Base-by-base conservation (phyloP, 2,113 vertebrate genomes). In the Phrynosoma platyrhinos region DNA sequence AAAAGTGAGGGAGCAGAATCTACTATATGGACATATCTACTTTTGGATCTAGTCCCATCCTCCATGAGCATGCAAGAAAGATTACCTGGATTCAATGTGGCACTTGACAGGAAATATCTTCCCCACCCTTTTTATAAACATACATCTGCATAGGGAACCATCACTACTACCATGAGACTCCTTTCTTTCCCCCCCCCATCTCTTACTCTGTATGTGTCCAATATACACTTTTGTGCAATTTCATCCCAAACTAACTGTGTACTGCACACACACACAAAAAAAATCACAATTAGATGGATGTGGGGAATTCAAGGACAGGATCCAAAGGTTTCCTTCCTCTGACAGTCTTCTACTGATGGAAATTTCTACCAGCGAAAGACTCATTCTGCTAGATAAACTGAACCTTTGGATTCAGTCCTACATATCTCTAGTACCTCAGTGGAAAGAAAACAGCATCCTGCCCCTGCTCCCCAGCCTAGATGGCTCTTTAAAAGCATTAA, bases 371-470 rank as follows among this genome's bases (percentile, higher is more conserved):
- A 14, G 47, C 72, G 68, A 47, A 83, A 72, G 30, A 53, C 68
- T 13, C 42, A 4, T 78, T 78, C 76, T 20, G 25, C 25, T 4
- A 78, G 42, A 42, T 47, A 47, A 47, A 47, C 9, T 2, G 2
- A 72, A 83, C 30, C 9, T 72, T 83, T 83, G 82, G 68, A 83
- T 83, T 20, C 69, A 83, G 53, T n/a, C n/a, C 64, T 62, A 86
- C 68, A 69, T 53, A 64, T 79, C 64, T 79, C 85, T 55, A 69
- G n/a, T n/a, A 55, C 13, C 32, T 66, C 16, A 53, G 13, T 0
- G 32, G n/a, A 86, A 86, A 69, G 62, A 20, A 53, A 69, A 36
- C 66, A 25, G 10, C 47, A 79, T 79, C n/a, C n/a, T 69, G 14
- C 13, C 58, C 58, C 58, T 62, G 32, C 42, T 58, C 64, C 47